Percentiles rank a stretch among this genome's conserved stretches.
phyloP scores from a whole-genome alignment of 1,140 invertebrate genomes.

The Micrasema longulum region DNA sequence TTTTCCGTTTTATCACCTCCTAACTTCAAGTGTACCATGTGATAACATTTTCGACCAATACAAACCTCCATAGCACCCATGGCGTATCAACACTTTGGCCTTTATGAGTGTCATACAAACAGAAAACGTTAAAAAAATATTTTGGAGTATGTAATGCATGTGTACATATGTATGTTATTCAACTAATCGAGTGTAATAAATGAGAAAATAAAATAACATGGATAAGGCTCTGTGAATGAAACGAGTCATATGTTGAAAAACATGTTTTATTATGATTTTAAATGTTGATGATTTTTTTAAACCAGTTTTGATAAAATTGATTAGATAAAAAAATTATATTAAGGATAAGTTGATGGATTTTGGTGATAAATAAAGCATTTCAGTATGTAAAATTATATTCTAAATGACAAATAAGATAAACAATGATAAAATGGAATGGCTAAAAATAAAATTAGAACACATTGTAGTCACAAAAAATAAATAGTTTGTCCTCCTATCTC shows the following conservation, averaged over 20 bases:
- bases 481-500: slow-evolving; percentile 13
- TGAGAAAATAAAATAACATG: too few species aligned
- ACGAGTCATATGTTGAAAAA: slow-evolving; percentile 15
- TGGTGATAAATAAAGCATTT: slow-evolving; percentile 6
- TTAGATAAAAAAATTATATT: slow-evolving; percentile 6
- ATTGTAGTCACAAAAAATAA: slow-evolving; percentile 13
- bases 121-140: too few species aligned
- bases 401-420: slow-evolving; percentile 9
- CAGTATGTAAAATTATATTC: slow-evolving; percentile 1
- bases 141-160: too few species aligned
- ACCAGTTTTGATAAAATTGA: slow-evolving; percentile 26
- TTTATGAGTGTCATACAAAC: too few species aligned
- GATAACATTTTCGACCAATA: too few species aligned
- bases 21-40: too few species aligned
- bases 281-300: slow-evolving; percentile 28
- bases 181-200: too few species aligned
- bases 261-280: slow-evolving; percentile 29
- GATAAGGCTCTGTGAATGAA: neutral
- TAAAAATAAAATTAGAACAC: slow-evolving; percentile 24
- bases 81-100: too few species aligned
- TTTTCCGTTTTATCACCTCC: too few species aligned
- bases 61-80: too few species aligned
- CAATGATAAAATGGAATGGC: slow-evolving; percentile 14
- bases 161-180: too few species aligned
- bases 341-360: slow-evolving; percentile 20